phyloP scores from a whole-genome alignment of 2,797 vertebrate genomes.

The Chelon labrosus region DNA sequence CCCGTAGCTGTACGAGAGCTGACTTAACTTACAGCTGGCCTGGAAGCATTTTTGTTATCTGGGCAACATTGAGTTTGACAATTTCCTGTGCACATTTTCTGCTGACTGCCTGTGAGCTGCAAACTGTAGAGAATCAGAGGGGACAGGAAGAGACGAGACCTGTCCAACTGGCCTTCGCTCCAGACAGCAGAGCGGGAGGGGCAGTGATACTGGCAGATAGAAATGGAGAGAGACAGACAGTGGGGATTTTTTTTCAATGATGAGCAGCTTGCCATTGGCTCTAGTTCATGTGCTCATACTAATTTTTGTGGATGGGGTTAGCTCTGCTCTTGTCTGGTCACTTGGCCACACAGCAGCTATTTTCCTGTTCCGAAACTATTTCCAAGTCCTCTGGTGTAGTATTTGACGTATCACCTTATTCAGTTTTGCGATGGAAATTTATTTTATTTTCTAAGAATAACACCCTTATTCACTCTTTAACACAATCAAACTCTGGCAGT shows the following conservation, averaged over 20 bases:
- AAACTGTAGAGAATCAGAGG: conserved; percentile 39
- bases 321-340: conserved; percentile 34
- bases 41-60: conserved; percentile 56
- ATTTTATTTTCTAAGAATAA: no score
- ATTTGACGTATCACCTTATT: conserved; percentile 18
- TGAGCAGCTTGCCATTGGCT: conserved; percentile 4
- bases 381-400: conserved; percentile 3
- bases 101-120: conserved; percentile 41
- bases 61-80: conserved; percentile 51
- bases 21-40: conserved; percentile 38
- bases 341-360: conserved; percentile 56
- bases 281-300: conserved; percentile 23
- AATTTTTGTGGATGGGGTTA: conserved; percentile 41
- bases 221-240: conserved; percentile 10
- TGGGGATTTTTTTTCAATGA: conserved; percentile 13
- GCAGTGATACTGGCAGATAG: conserved; percentile 20
- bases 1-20: conserved; percentile 29
- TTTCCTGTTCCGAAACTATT: conserved; percentile 55
- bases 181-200: conserved; percentile 54
- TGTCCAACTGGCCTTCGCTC: conserved; percentile 65
- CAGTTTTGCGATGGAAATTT: conserved; percentile 2
- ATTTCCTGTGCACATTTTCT: conserved; percentile 66
- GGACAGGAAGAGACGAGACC: conserved; percentile 54
- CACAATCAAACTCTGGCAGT: not conserved
- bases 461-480: not conserved